Conservation (phyloP, 2,797 vertebrate genomes). For the Pseudochirops cupreus region DNA sequence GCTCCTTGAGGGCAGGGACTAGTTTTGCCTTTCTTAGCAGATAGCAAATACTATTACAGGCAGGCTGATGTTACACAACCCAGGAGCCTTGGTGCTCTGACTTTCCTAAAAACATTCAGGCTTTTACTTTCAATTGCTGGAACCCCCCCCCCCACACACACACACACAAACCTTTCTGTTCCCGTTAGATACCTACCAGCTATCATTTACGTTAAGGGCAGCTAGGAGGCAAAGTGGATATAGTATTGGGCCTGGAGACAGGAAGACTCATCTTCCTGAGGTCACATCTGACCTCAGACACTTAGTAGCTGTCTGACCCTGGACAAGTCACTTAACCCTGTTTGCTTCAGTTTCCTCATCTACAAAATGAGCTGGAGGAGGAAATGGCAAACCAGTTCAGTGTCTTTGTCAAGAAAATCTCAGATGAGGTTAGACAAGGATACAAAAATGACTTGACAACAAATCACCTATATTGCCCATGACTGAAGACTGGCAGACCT, state of each 20-base stretch:
- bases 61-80: background rate
- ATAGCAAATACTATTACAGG: background rate
- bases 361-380: no score
- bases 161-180: background rate
- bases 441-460: background rate
- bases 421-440: background rate
- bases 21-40: background rate
- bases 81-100: background rate
- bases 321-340: no score
- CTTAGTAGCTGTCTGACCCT: no score
- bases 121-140: background rate
- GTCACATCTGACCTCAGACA: no score
- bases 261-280: no score
- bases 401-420: no score
- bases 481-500: background rate
- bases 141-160: rapidly evolving
- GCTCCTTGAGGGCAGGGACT: background rate
- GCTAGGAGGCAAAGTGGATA: background rate
- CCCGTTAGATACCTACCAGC: background rate
- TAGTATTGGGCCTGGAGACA: no score
- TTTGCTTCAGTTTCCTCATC: no score
- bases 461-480: background rate
- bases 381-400: no score
- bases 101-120: background rate
- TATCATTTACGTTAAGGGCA: background rate